A percentile compares a stretch with the other conserved stretches of the same genome.
These are phyloP conservation scores for Anguilla megastoma DNA, from an alignment of 2,797 vertebrate species.

Conservation along the genomic window DNA sequence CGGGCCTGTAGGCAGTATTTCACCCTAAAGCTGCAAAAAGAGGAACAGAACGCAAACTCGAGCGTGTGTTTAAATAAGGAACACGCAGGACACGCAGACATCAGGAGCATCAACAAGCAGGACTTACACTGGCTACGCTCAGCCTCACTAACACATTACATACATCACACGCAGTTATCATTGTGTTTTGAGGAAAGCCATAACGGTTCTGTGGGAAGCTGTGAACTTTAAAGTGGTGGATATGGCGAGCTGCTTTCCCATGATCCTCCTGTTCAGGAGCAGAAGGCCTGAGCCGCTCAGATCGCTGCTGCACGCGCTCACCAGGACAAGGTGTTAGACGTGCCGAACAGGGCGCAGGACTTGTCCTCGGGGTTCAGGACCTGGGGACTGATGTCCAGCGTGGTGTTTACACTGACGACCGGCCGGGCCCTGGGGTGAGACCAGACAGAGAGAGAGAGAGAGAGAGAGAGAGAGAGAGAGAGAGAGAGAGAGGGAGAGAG, in stretches of 20 bases:
- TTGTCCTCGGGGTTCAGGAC: slow-evolving; percentile 79
- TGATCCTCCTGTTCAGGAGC: background rate
- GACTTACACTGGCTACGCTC: background rate
- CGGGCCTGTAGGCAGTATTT: slow-evolving; percentile 79
- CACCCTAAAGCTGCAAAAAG: slow-evolving; percentile 72
- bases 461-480: background rate
- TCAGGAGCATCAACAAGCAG: background rate
- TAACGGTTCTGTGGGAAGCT: background rate
- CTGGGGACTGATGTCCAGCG: slow-evolving; percentile 75
- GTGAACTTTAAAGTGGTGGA: background rate
- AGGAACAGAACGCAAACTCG: background rate
- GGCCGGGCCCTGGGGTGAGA: slow-evolving; percentile 70
- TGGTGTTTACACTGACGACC: slow-evolving; percentile 75
- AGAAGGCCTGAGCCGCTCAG: background rate
- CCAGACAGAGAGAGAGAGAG: background rate
- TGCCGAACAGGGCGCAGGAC: slow-evolving; percentile 65
- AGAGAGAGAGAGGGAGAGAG: background rate
- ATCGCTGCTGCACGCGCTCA: background rate
- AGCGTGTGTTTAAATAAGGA: background rate
- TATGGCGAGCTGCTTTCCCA: background rate
- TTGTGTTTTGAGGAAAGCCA: background rate
- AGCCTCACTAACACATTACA: background rate
- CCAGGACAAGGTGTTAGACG: slow-evolving; percentile 46
- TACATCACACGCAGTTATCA: background rate
- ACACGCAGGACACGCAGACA: background rate